Percentiles rank a stretch among this genome's conserved stretches.
phyloP scores from a whole-genome alignment of 2,888 invertebrate species.

The Pandemis heparana region DNA sequence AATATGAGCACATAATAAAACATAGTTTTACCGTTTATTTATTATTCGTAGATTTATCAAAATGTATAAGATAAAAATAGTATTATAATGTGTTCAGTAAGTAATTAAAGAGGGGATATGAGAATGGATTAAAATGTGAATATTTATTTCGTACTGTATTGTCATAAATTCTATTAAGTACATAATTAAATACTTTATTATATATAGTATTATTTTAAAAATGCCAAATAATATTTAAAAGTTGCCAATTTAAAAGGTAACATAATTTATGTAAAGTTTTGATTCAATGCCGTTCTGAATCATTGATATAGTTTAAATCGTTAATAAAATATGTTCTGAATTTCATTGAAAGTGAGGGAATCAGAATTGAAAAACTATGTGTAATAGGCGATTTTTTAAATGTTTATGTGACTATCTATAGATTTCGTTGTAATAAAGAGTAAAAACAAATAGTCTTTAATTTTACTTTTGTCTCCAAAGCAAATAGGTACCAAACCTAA shows the following conservation, averaged over 20 bases:
- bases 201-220: slow-evolving; percentile 22
- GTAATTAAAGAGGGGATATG: slow-evolving; percentile 35
- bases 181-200: slow-evolving; percentile 7
- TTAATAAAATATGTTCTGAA: slow-evolving; percentile 13
- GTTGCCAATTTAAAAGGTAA: slow-evolving; percentile 49
- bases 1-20: slow-evolving; percentile 64
- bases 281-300: slow-evolving; percentile 29
- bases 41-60: slow-evolving; percentile 65
- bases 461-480: slow-evolving; percentile 45
- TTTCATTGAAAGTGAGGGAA: slow-evolving; percentile 27
- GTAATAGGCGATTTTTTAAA: slow-evolving; percentile 60
- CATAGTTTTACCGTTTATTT: slow-evolving; percentile 53
- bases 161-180: not conserved
- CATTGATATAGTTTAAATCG: slow-evolving; percentile 22
- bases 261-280: slow-evolving; percentile 32
- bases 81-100: slow-evolving; percentile 78
- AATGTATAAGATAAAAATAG: slow-evolving; percentile 55
- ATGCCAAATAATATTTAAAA: slow-evolving; percentile 46
- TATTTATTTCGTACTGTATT: slow-evolving; percentile 29
- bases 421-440: slow-evolving; percentile 82
- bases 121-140: slow-evolving; percentile 26
- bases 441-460: slow-evolving; percentile 43
- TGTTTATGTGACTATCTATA: slow-evolving; percentile 76
- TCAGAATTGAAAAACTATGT: slow-evolving; percentile 27
- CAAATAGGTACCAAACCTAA: slow-evolving; percentile 36